These are phyloP conservation scores for Pomacea canaliculata DNA, from an alignment of 2,888 invertebrate species.

Conservation along the genomic window DNA sequence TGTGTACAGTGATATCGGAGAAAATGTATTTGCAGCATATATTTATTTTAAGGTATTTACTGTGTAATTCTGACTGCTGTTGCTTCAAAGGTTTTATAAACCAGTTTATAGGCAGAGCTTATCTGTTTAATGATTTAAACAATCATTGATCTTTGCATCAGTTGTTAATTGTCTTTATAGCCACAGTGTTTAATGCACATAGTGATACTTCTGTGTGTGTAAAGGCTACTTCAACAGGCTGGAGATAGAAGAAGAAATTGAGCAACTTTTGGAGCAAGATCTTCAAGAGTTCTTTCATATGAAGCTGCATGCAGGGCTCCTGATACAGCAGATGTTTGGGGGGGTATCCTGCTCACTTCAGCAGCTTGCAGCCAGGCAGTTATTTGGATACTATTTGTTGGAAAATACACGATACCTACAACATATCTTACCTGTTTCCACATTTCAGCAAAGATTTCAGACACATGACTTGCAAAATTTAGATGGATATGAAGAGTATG, in stretches of 20 bases:
- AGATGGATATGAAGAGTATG: constrained; percentile 53
- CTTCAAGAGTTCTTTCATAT: constrained; percentile 55
- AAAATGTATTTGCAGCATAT: no score
- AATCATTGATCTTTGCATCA: no score
- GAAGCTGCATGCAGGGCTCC: background rate
- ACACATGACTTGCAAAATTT: constrained; percentile 39
- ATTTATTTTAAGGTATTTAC: no score
- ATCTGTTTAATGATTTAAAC: no score
- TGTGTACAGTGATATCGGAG: no score
- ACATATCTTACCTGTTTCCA: constrained; percentile 45
- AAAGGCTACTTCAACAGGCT: constrained; percentile 54
- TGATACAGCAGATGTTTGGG: no score
- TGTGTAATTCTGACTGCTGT: no score
- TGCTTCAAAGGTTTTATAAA: no score
- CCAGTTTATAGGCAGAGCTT: no score
- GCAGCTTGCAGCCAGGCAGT: constrained; percentile 42
- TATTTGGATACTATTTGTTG: constrained; percentile 55
- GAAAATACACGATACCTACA: constrained; percentile 43
- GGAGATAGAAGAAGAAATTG: constrained; percentile 54
- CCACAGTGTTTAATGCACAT: no score
- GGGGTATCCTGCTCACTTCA: no score
- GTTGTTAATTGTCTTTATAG: no score
- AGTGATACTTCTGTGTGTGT: constrained; percentile 4
- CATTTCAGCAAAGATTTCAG: constrained; percentile 44
- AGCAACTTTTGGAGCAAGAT: constrained; percentile 45